Base-by-base conservation (phyloP, 2,888 invertebrate genomes). In the Allolobophora icterica region DNA sequence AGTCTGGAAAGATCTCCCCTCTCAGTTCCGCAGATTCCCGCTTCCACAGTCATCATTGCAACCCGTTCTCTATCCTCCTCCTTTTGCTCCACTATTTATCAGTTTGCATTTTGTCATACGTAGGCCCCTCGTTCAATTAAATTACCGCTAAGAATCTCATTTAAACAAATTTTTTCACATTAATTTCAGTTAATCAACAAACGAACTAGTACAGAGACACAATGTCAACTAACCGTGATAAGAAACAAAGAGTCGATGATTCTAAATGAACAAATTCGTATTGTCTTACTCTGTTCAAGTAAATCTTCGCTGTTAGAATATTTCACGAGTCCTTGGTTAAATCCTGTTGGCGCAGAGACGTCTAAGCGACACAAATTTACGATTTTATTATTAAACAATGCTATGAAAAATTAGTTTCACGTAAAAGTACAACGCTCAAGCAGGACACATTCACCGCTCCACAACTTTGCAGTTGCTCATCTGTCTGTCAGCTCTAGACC, bases 301-400 rank as follows among this genome's bases (percentile, higher is more conserved):
- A n/a, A 3, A n/a, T n/a, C n/a, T 71, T n/a, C n/a, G n/a, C n/a
- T n/a, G n/a, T n/a, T n/a, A n/a, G n/a, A n/a, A n/a, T n/a, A n/a
- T 71, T 71, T 71, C 30, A n/a, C 30, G 2, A n/a, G 71, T 71
- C n/a, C 71, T 71, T 71, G 0, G 71, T 30, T 71, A 30, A n/a
- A n/a, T 11, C n/a, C n/a, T n/a, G 30, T 71, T 71, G 6, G 71
- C 71, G 8, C 8, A 71, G 4, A 71, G 6, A n/a, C 71, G 71
- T 71, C 71, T 11, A 30, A 71, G n/a, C 71, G n/a, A n/a, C n/a
- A 71, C n/a, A n/a, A 13, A 30, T n/a, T n/a, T 30, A 71, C n/a
- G 71, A n/a, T n/a, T n/a, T 71, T 71, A 71, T 71, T 71, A 71
- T n/a, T 71, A n/a, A 71, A 30, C 71, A 71, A 71, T 71, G n/a